These are phyloP conservation scores for Hippocampus kuda DNA, from an alignment of 2,797 vertebrate species.

Conservation along the genomic window DNA sequence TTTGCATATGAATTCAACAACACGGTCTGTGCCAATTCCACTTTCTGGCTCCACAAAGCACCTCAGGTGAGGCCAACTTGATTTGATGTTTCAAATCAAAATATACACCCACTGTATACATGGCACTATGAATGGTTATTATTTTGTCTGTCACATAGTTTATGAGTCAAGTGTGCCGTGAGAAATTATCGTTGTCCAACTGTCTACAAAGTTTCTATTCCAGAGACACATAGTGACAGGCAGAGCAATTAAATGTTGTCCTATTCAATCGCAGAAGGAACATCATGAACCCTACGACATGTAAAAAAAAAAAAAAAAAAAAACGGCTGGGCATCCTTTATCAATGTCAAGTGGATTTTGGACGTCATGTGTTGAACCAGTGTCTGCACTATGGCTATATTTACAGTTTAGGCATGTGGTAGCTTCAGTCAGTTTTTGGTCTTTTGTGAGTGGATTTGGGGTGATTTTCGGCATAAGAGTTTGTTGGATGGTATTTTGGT, in stretches of 20 bases:
- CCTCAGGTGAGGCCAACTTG: slow-evolving; percentile 57
- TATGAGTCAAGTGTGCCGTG: too few species aligned
- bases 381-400: not conserved
- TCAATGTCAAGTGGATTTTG: too few species aligned
- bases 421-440: not conserved
- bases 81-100: not conserved
- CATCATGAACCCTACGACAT: too few species aligned
- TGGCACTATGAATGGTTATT: not conserved
- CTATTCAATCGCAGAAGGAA: too few species aligned
- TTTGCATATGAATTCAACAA: slow-evolving; percentile 79
- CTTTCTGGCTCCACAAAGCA: slow-evolving; percentile 70
- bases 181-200: not conserved
- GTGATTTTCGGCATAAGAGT: too few species aligned
- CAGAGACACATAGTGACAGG: not conserved
- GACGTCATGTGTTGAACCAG: too few species aligned
- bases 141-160: too few species aligned
- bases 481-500: too few species aligned
- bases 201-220: not conserved
- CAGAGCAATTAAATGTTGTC: not conserved
- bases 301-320: too few species aligned
- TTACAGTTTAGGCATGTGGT: not conserved
- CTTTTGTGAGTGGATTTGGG: too few species aligned
- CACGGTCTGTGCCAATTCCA: slow-evolving; percentile 76
- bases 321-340: too few species aligned
- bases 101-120: not conserved